Evolutionary conservation across 2,888 invertebrate genomes (phyloP), one percentile per base, ranked within the genome.

Genomic region (Synanthedon myopaeformis): DNA sequence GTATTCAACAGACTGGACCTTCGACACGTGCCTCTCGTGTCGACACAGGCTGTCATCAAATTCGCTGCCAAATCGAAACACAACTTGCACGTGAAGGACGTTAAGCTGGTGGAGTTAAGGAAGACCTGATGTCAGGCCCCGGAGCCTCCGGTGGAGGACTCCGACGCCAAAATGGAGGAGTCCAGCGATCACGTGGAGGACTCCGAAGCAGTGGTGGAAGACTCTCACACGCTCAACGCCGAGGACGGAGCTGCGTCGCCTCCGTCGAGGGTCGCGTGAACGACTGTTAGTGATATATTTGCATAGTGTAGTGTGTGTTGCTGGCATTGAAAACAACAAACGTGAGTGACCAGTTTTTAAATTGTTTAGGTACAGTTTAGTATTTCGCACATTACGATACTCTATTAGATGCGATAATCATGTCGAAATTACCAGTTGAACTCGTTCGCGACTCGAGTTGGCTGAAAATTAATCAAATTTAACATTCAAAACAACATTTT

Each of bases 1-100:
- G 28, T 49, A 8, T 57, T 35, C 61, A 57, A 83, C 63, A 90
- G 92, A 65, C 76, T 95, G 68, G 95, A 95, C 71, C 89, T 95
- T 62, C 90, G 95, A 73, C 94, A 94, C 69, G 93, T 94, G 42
- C 92, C 93, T 5, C 92, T 93, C 65, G 93, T 95, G 48, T 93
- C 94, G 3, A 93, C 93, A 3, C 94, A 94, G 66, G 93, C 94
- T 12, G 91, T 95, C 42, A 94, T 94, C 67, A 94, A 94, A 68
- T 95, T 95, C 71, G 94, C 94, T 1, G 94, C 93, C 57, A 93
- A 92, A 65, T 93, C 93, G 57, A 92, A 92, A 69, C 92, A 93
- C 74, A 92, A 94, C 76, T 82, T 94, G 56, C 93, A 94, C 70
- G 94, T 94, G 52, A 91, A 92, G 62, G 94, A 94, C 64, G 92